A percentile compares a stretch with the other conserved stretches of the same genome.
Evolutionary conservation across 2,797 vertebrate species (phyloP).

Genomic region (Sebastes glaucus): DNA sequence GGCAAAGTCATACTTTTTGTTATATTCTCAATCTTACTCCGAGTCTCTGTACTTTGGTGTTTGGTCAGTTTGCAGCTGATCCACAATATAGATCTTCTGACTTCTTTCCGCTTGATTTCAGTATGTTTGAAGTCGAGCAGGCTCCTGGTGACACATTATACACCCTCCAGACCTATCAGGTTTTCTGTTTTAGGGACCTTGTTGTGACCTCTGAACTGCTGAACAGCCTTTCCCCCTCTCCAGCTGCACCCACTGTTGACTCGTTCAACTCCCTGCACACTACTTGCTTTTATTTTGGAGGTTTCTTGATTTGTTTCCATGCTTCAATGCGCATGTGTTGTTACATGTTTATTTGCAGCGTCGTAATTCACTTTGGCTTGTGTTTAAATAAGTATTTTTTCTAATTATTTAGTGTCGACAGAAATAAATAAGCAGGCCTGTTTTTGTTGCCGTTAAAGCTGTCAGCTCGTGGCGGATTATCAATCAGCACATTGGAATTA

Average conservation of each 20-base stretch:
- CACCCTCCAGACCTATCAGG: constrained; percentile 28
- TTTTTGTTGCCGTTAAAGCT: background rate
- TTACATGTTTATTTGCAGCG: background rate
- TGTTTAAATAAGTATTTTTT: background rate
- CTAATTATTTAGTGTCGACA: background rate
- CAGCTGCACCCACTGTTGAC: background rate
- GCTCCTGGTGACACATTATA: constrained; percentile 23
- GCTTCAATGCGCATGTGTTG: background rate
- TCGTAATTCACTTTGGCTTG: background rate
- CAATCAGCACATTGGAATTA: background rate
- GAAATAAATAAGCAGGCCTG: background rate
- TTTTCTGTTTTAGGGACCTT: constrained; percentile 46
- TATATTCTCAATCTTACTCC: background rate
- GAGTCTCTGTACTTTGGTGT: background rate
- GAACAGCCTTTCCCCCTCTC: background rate
- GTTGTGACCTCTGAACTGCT: constrained; percentile 45
- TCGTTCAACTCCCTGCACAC: constrained; percentile 1
- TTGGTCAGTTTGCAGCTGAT: background rate
- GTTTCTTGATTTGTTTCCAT: background rate
- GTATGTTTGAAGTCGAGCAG: constrained; percentile 31
- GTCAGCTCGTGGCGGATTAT: background rate
- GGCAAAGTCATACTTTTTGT: background rate
- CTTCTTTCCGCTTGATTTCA: constrained; percentile 23
- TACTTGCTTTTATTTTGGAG: background rate
- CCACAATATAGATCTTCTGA: background rate